Base-by-base conservation (phyloP, 2,113 vertebrate species). In the Morone chrysops region DNA sequence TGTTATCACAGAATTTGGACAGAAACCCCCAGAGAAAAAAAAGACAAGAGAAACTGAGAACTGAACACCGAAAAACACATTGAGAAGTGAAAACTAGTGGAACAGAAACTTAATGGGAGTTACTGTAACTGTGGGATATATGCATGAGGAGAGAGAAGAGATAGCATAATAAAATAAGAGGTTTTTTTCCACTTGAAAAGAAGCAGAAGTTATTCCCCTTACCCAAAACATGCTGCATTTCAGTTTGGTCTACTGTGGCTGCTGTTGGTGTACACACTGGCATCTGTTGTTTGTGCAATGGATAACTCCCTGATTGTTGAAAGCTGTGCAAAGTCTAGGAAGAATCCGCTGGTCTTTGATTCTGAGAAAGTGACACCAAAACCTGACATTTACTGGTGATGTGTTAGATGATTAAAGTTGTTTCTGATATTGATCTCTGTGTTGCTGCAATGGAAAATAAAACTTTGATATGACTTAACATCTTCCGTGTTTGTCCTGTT, bases 291-390 rank as follows among this genome's bases (percentile, higher is more conserved):
- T 73, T 80, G 67, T 50, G 50, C 43, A 71, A 38, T 7, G 18
- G 60, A 66, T 82, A 12, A 22, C 53, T 62, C 50, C n/a, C 40
- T 75, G 45, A 68, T 57, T 62, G 66, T 17, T 69, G 40, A 81
- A 84, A 81, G 70, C 70, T 75, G 72, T 66, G 41, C 60, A 70
- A 75, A 63, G 78, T 75, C 53, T 22, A 57, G 8, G 20, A 74
- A 54, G 48, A 63, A 47, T 36, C 14, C 14, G 43, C 12, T 17
- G 17, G 5, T 36, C 67, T 80, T 63, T 20, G 72, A 77, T 41
- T 50, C 68, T 38, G 47, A 70, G 65, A 45, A 65, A 54, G 78
- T 48, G 45, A 81, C 61, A 77, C 61, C 25, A 36, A 72, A 79
- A 75, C 53, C 22, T 63, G 59, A 76, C 41, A 51, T 74, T 70